Percentiles rank a stretch among this genome's conserved stretches.
Evolutionary conservation across 1,140 invertebrate genomes (phyloP).

Genomic region (Hylaeus volcanicus): DNA sequence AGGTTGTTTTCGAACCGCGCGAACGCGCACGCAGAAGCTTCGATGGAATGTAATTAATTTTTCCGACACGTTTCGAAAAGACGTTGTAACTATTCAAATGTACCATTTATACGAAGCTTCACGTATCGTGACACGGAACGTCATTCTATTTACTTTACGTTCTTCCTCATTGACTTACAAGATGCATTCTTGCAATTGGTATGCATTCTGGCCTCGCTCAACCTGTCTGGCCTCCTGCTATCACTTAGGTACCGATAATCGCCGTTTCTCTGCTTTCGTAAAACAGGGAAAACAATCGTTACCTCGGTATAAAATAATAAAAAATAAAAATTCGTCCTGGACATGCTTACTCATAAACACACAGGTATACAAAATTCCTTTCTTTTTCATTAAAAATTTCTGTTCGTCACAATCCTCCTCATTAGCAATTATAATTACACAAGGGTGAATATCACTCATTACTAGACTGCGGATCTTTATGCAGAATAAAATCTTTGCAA

Average conservation of each 20-base stretch:
- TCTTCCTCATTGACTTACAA: conserved; percentile 56
- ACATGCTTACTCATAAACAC: no score
- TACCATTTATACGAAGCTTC: conserved; percentile 43
- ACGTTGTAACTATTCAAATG: conserved; percentile 31
- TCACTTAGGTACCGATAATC: conserved; percentile 52
- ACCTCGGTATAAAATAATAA: no score
- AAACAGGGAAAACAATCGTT: neutral
- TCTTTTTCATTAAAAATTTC: no score
- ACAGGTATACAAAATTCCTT: no score
- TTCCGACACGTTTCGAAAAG: conserved; percentile 36
- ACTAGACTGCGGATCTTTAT: no score
- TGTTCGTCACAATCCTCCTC: no score
- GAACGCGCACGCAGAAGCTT: neutral
- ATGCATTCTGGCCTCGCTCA: conserved; percentile 59
- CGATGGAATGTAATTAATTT: conserved; percentile 26
- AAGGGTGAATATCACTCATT: no score
- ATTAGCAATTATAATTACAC: no score
- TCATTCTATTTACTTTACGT: conserved; percentile 49
- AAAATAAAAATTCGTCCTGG: neutral
- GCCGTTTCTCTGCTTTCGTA: neutral
- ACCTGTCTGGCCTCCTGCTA: conserved; percentile 46
- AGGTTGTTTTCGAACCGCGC: neutral
- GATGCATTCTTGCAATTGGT: conserved; percentile 61
- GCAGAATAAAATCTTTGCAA: no score
- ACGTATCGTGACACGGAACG: conserved; percentile 46